phyloP scores from a whole-genome alignment of 2,797 vertebrate genomes.

The Malacoctenus gilli region DNA sequence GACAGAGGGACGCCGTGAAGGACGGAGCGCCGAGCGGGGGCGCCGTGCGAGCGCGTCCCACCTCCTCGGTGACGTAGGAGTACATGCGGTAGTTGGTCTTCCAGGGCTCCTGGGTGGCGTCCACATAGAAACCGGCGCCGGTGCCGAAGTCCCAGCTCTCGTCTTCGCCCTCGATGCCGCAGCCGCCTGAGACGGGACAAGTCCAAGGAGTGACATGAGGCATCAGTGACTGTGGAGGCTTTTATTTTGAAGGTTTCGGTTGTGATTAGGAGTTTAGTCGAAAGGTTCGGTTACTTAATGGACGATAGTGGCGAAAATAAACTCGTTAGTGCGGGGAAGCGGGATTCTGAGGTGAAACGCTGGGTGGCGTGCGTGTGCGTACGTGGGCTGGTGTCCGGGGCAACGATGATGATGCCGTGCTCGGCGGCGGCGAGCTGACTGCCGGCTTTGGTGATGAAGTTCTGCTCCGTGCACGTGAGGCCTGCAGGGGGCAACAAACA shows the following conservation, averaged over 20 bases:
- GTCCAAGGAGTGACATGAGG: too few relatives aligned
- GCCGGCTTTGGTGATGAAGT: slow-evolving; percentile 93
- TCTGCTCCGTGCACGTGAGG: slow-evolving; percentile 95
- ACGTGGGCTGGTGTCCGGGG: slow-evolving; percentile 95
- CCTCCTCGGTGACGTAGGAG: slow-evolving; percentile 92
- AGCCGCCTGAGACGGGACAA: slow-evolving; percentile 84
- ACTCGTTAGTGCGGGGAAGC: too few relatives aligned
- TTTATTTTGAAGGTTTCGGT: too few relatives aligned
- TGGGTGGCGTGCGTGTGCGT: slow-evolving; percentile 13
- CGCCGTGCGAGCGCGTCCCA: slow-evolving; percentile 39
- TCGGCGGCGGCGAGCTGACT: slow-evolving; percentile 89
- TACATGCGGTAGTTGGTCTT: slow-evolving; percentile 97
- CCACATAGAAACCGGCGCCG: slow-evolving; percentile 93
- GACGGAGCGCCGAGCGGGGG: not conserved
- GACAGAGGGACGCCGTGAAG: not conserved
- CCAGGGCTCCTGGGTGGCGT: slow-evolving; percentile 93
- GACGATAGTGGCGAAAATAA: too few relatives aligned
- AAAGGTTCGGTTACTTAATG: too few relatives aligned
- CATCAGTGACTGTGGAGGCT: too few relatives aligned
- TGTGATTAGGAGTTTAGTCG: too few relatives aligned
- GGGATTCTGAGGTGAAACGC: too few relatives aligned
- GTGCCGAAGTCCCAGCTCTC: slow-evolving; percentile 98
- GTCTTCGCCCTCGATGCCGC: slow-evolving; percentile 93
- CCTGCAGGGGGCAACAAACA: too few relatives aligned
- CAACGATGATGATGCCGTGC: slow-evolving; percentile 88